These are phyloP conservation scores for Martes flavigula DNA, from an alignment of 2,797 vertebrate species.

Conservation along the genomic window DNA sequence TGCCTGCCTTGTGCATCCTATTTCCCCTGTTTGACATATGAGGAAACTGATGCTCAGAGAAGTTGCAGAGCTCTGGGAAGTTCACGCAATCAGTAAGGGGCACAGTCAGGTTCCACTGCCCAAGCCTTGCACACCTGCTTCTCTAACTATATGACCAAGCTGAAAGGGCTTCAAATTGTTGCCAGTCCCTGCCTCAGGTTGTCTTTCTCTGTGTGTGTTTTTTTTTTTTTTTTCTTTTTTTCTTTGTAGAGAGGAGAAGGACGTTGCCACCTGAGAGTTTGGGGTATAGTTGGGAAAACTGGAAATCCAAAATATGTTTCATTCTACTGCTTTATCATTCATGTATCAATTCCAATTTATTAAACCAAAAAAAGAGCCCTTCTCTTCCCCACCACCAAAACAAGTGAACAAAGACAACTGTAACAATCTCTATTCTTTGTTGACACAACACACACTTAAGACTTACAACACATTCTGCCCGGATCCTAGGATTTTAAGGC, in stretches of 20 bases:
- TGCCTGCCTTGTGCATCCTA: neutral
- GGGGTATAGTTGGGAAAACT: neutral
- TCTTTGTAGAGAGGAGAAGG: neutral
- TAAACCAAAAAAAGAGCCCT: neutral
- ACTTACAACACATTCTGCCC: neutral
- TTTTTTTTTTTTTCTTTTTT: neutral
- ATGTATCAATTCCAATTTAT: neutral
- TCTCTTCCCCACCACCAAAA: neutral
- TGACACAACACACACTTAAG: neutral
- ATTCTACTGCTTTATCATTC: neutral
- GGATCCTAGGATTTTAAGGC: neutral
- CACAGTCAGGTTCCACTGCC: neutral
- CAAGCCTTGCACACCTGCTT: neutral
- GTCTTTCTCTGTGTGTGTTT: neutral
- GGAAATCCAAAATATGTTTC: slow-evolving; percentile 6
- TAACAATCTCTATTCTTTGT: neutral
- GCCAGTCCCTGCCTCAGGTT: neutral
- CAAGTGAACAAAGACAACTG: neutral
- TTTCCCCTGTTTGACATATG: rapidly evolving
- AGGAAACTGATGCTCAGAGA: neutral
- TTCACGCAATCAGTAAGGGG: neutral
- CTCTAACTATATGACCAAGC: neutral
- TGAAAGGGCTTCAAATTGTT: neutral
- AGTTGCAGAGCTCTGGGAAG: neutral
- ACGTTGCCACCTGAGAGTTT: neutral